Evolutionary conservation across 2,888 invertebrate genomes (phyloP).

Genomic region (Trachelus stipa): DNA sequence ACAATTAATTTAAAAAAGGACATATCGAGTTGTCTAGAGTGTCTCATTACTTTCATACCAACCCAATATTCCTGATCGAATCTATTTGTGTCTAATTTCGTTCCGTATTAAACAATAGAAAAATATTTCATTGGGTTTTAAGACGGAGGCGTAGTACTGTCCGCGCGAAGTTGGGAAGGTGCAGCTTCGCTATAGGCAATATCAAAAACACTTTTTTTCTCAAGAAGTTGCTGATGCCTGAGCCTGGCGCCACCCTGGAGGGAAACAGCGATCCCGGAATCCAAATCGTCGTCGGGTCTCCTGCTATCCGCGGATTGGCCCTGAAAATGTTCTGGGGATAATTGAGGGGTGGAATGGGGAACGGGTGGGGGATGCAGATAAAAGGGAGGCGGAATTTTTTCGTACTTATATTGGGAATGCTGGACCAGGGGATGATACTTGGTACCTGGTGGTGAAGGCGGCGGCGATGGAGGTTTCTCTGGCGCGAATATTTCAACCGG

Average conservation of each 20-base stretch:
- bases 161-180: constrained; percentile 83
- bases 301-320: constrained; percentile 15
- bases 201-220: constrained; percentile 93
- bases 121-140: constrained; percentile 29
- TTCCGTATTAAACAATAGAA: neutral
- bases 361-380: constrained; percentile 57
- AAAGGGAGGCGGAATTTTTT: constrained; percentile 63
- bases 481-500: constrained; percentile 59
- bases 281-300: constrained; percentile 75
- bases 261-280: constrained; percentile 83
- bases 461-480: constrained; percentile 60
- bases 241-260: constrained; percentile 48
- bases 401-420: constrained; percentile 83
- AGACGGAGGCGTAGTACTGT: constrained; percentile 81
- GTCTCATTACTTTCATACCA: too few species aligned
- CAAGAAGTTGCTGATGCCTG: constrained; percentile 69
- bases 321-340: constrained; percentile 42
- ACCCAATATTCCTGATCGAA: neutral
- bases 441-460: constrained; percentile 67
- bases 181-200: constrained; percentile 93
- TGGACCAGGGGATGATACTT: constrained; percentile 78
- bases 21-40: too few species aligned
- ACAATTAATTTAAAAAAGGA: too few species aligned
- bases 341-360: constrained; percentile 56
- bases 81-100: neutral